Percentiles rank a stretch among this genome's conserved stretches.
Evolutionary conservation across 2,797 vertebrate species (phyloP).

Genomic region (Erethizon dorsatum): DNA sequence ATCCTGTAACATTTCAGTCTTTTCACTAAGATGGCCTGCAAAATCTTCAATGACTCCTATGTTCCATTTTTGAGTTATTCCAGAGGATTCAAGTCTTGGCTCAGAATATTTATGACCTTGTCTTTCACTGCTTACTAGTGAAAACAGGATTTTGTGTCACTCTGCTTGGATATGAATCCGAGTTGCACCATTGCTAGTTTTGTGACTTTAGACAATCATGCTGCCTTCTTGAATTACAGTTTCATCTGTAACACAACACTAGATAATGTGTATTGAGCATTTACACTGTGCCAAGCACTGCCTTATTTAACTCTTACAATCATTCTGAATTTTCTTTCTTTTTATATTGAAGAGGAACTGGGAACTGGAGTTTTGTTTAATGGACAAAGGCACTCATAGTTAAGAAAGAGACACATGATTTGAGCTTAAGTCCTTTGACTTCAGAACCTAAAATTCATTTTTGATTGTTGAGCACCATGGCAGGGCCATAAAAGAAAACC

Average conservation of each 20-base stretch:
- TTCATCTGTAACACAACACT: background rate
- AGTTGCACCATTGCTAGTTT: background rate
- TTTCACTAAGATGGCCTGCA: background rate
- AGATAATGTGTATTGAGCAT: background rate
- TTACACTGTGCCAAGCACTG: background rate
- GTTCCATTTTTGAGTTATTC: background rate
- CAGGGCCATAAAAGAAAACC: background rate
- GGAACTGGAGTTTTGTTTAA: background rate
- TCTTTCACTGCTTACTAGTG: background rate
- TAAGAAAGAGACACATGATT: background rate
- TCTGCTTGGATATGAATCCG: background rate
- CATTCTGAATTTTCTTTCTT: background rate
- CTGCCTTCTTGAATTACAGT: background rate
- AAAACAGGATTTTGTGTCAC: background rate
- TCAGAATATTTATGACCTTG: slow-evolving; percentile 5
- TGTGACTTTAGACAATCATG: background rate
- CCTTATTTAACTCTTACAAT: background rate
- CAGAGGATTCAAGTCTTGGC: background rate
- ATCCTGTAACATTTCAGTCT: background rate
- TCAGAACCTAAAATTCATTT: background rate
- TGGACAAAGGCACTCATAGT: background rate
- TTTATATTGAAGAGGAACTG: background rate
- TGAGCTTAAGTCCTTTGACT: background rate
- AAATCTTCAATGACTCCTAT: background rate
- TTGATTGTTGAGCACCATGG: background rate